Percentiles rank a stretch among this genome's conserved stretches.
phyloP scores from a whole-genome alignment of 2,113 vertebrate species.

The Chamaetylas fuelleborni region DNA sequence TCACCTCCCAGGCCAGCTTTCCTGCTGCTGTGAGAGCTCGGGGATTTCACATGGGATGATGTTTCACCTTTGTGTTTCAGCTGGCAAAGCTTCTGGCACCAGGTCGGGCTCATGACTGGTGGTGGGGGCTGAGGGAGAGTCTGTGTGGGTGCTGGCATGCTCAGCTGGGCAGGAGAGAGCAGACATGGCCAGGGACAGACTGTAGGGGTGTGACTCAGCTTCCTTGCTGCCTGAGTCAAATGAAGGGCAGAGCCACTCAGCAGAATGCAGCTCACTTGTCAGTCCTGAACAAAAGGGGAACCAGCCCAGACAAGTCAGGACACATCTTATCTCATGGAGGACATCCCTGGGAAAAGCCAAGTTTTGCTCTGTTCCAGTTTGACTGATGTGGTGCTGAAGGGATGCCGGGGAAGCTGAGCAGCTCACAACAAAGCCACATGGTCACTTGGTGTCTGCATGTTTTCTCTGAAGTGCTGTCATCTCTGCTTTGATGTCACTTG shows the following conservation, averaged over 20 bases:
- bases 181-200: accelerated
- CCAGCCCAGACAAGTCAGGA: accelerated
- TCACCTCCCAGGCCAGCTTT: background rate
- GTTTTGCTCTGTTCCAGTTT: background rate
- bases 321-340: background rate
- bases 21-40: background rate
- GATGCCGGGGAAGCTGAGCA: background rate
- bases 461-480: background rate
- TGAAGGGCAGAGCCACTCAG: background rate
- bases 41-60: background rate
- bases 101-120: accelerated
- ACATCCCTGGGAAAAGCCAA: background rate
- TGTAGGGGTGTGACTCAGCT: background rate
- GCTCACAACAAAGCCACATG: background rate
- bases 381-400: accelerated
- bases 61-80: background rate
- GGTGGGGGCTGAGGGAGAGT: background rate
- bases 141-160: background rate
- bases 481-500: background rate
- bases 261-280: background rate
- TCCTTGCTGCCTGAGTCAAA: background rate
- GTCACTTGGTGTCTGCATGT: background rate
- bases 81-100: background rate
- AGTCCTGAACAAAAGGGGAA: background rate
- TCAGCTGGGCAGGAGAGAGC: background rate